Evolutionary conservation across 2,113 vertebrate genomes (phyloP).

Genomic region (Thinocorus orbignyianus): DNA sequence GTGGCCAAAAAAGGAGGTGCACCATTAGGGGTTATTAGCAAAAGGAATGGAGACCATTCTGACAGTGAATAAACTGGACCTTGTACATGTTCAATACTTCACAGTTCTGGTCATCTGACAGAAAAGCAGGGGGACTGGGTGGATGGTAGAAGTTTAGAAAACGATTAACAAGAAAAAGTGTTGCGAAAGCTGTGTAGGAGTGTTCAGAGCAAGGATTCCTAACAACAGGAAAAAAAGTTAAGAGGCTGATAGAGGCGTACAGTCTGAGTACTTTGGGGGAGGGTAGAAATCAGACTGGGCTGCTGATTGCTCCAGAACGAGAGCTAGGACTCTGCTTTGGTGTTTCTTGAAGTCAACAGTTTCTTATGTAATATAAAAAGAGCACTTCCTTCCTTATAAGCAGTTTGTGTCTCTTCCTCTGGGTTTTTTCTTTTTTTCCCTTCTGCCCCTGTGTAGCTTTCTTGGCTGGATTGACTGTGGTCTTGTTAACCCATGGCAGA

Average conservation of each 20-base stretch:
- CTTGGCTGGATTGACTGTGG: not conserved
- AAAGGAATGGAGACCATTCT: not conserved
- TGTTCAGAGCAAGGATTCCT: not conserved
- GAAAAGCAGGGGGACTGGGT: not conserved
- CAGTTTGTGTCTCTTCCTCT: not conserved
- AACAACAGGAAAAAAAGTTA: too few relatives aligned
- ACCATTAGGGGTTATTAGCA: not conserved
- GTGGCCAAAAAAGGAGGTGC: not conserved
- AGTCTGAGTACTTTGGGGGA: not conserved
- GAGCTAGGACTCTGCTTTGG: not conserved
- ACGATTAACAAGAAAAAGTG: not conserved
- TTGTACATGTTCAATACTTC: rapidly evolving
- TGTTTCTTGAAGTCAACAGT: not conserved
- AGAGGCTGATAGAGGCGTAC: not conserved
- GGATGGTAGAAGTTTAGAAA: not conserved
- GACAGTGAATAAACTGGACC: not conserved
- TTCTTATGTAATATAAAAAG: not conserved
- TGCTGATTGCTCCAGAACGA: not conserved
- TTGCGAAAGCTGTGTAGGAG: not conserved
- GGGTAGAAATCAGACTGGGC: not conserved
- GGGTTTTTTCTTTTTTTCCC: not conserved
- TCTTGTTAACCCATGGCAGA: not conserved
- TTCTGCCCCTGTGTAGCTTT: not conserved
- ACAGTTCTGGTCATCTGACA: not conserved
- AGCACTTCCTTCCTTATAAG: not conserved